Percentiles rank a stretch among this genome's conserved stretches.
These are phyloP conservation scores for Liposcelis brunnea DNA, from an alignment of 2,888 invertebrate species.

Conservation along the genomic window DNA sequence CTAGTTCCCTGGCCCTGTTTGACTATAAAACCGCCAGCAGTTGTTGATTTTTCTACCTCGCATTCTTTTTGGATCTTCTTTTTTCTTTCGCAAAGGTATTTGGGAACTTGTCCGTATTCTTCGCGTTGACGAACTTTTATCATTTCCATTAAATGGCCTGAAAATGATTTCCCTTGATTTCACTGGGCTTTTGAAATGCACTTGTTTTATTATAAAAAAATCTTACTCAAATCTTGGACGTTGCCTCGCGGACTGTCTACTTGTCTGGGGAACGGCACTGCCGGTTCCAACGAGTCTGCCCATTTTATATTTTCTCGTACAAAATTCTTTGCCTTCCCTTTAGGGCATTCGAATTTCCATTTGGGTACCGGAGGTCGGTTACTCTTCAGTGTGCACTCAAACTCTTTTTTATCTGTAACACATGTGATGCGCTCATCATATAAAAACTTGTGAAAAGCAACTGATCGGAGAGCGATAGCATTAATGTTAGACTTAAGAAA, in stretches of 20 bases:
- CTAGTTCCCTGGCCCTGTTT: slow-evolving; percentile 20
- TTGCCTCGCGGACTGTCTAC: slow-evolving; percentile 1
- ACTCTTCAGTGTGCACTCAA: not conserved
- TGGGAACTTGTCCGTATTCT: slow-evolving; percentile 20
- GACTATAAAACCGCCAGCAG: no score
- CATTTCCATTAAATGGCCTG: not conserved
- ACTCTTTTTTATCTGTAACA: not conserved
- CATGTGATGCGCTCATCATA: no score
- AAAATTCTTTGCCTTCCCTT: not conserved
- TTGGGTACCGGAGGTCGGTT: not conserved
- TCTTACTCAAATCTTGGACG: slow-evolving; percentile 2
- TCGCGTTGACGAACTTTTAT: not conserved
- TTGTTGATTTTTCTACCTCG: no score
- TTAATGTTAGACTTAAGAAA: no score
- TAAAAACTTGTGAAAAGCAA: no score
- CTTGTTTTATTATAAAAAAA: no score
- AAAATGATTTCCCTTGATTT: no score
- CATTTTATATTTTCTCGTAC: not conserved
- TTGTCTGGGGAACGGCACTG: not conserved
- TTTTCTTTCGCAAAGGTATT: slow-evolving; percentile 22
- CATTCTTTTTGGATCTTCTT: slow-evolving; percentile 22
- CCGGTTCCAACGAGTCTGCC: not conserved
- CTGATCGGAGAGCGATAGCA: no score
- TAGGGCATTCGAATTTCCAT: not conserved
- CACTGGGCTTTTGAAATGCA: no score